phyloP scores from a whole-genome alignment of 37 sponge, comb jelly and placozoan species.

The Agelas oroides region DNA sequence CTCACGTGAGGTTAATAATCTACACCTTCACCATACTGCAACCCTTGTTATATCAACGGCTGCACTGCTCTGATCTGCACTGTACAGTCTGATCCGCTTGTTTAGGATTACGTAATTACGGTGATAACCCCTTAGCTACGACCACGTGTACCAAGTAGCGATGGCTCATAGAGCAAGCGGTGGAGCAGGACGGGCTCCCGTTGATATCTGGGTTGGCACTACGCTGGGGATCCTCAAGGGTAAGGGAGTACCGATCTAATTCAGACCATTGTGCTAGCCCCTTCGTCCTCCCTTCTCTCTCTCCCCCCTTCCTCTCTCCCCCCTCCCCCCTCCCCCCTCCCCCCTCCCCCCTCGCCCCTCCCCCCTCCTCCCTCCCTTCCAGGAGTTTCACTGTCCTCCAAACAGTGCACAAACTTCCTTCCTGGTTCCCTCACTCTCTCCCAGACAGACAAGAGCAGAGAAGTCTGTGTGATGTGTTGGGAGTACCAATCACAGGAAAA shows the following conservation, averaged over 20 bases:
- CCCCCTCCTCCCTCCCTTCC: background rate
- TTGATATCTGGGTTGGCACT: constrained; percentile 81
- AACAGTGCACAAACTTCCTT: constrained; percentile 39
- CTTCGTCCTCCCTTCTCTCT: background rate
- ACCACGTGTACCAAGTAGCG: background rate
- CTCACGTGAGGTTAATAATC: no score
- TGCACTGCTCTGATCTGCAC: no score
- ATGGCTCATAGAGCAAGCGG: background rate
- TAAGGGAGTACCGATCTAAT: background rate
- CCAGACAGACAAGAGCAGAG: constrained; percentile 40
- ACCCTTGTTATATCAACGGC: no score
- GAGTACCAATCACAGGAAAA: constrained; percentile 26
- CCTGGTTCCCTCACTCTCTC: constrained; percentile 30
- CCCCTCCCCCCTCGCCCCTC: background rate
- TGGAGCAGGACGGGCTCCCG: background rate
- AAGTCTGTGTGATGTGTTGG: constrained; percentile 77
- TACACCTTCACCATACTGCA: no score
- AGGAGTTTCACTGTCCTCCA: constrained; percentile 44
- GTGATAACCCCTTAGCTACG: background rate
- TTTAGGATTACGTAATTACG: background rate
- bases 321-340: background rate
- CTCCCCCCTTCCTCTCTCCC: background rate
- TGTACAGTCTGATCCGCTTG: no score
- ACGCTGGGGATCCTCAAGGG: constrained; percentile 78
- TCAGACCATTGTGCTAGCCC: no score